Percentiles rank a stretch among this genome's conserved stretches.
Conservation (phyloP, 2,888 invertebrate genomes). For the Noctua janthina region DNA sequence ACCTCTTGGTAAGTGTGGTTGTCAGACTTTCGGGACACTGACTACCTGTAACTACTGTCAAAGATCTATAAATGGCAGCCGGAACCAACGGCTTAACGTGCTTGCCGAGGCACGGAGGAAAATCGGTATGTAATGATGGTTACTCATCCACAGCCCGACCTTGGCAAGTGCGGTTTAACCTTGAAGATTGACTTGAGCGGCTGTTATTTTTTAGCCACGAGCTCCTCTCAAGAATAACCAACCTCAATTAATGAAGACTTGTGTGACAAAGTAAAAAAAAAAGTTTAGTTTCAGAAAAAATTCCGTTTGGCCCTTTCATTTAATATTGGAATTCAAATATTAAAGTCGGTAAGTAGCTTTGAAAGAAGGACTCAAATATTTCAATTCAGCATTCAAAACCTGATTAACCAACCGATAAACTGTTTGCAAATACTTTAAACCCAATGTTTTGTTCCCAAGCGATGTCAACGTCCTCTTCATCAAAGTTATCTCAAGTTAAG, state of each 20-base stretch:
- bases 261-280: background rate
- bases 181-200: no score
- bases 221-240: background rate
- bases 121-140: no score
- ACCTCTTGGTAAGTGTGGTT: no score
- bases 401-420: no score
- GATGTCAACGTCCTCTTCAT: constrained; percentile 32
- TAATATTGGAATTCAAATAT: background rate
- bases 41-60: no score
- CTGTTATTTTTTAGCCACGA: no score
- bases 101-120: no score
- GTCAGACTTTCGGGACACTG: no score
- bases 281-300: background rate
- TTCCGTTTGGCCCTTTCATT: background rate
- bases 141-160: no score
- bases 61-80: no score
- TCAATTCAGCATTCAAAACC: background rate
- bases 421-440: constrained; percentile 1
- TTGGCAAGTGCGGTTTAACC: no score
- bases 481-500: constrained; percentile 34
- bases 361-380: background rate
- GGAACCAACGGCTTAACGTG: no score
- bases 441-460: constrained; percentile 3
- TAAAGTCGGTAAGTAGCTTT: background rate
- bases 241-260: background rate